phyloP scores from a whole-genome alignment of 2,797 vertebrate species.

The Lepus oiostolus region DNA sequence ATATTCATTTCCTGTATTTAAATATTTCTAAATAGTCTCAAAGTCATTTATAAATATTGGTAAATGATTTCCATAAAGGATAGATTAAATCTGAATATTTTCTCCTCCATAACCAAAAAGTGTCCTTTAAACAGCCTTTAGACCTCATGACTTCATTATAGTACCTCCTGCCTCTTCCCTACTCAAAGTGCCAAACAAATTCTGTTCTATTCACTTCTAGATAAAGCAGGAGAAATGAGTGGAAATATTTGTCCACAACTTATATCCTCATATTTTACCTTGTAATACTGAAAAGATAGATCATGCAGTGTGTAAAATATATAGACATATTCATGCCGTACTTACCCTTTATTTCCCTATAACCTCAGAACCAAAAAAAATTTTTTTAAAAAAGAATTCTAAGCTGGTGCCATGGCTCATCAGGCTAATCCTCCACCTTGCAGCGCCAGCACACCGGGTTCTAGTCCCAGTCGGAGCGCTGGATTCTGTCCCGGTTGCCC shows the following conservation, averaged over 20 bases:
- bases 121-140: background rate
- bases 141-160: background rate
- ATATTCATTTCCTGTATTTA: background rate
- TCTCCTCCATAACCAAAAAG: background rate
- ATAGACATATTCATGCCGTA: background rate
- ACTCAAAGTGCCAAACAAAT: background rate
- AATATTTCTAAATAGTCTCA: background rate
- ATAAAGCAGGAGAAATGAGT: background rate
- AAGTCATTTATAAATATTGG: background rate
- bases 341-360: slow-evolving; percentile 1
- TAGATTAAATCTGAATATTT: slow-evolving; percentile 33
- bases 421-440: no score
- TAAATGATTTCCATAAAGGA: background rate
- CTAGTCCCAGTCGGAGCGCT: no score
- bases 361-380: background rate
- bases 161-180: background rate
- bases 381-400: slow-evolving; percentile 17
- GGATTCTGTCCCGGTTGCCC: no score
- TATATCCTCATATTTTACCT: background rate
- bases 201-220: background rate
- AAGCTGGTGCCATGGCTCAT: no score
- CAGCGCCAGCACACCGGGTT: no score
- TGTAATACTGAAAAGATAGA: slow-evolving; percentile 10
- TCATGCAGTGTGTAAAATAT: background rate
- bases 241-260: background rate